phyloP scores from a whole-genome alignment of 1,140 invertebrate genomes.

The Popillia japonica region DNA sequence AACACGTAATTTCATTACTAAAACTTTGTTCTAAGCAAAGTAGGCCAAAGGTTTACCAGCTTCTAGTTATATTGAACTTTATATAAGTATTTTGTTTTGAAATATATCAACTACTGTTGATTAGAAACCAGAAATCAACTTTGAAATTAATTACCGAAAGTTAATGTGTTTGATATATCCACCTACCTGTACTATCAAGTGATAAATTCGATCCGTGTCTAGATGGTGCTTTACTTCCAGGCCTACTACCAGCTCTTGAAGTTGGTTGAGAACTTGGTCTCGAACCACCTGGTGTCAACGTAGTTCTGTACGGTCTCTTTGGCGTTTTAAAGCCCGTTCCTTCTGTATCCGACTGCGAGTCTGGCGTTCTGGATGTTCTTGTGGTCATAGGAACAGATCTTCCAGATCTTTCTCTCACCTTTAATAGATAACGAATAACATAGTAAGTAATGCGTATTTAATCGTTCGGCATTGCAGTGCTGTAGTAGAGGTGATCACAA shows the following conservation, averaged over 20 bases:
- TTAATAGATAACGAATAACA: background rate
- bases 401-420: slow-evolving; percentile 89
- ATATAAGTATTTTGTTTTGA: too few species aligned
- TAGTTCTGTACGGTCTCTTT: slow-evolving; percentile 66
- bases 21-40: too few species aligned
- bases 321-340: slow-evolving; percentile 72
- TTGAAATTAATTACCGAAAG: too few species aligned
- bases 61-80: too few species aligned
- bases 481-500: background rate
- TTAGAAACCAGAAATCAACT: too few species aligned
- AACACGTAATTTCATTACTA: too few species aligned
- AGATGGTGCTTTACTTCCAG: slow-evolving; percentile 88
- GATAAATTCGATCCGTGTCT: slow-evolving; percentile 92
- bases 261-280: slow-evolving; percentile 74
- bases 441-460: background rate
- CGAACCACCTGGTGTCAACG: slow-evolving; percentile 73
- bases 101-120: too few species aligned
- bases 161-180: background rate
- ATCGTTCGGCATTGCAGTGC: background rate
- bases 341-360: slow-evolving; percentile 88
- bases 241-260: slow-evolving; percentile 81
- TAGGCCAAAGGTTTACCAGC: too few species aligned
- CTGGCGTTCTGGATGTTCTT: slow-evolving; percentile 76
- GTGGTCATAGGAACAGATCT: slow-evolving; percentile 84
- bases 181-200: slow-evolving; percentile 83